phyloP scores from a whole-genome alignment of 2,888 invertebrate species.

The Ectropis crepuscularia region DNA sequence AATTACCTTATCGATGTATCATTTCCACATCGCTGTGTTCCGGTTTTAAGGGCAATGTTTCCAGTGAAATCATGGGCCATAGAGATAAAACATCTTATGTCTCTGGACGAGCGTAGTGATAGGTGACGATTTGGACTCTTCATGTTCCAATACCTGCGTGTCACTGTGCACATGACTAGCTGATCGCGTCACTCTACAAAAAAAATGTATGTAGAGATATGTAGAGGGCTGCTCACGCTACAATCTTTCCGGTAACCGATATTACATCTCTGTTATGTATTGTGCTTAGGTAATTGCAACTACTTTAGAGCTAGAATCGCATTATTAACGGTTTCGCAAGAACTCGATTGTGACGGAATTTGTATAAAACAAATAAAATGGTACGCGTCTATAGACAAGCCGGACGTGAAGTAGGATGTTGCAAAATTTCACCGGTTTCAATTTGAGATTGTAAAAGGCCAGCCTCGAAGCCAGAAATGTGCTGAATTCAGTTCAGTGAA shows the following conservation, averaged over 20 bases:
- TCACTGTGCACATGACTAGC: too few species aligned
- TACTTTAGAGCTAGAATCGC: slow-evolving; percentile 18
- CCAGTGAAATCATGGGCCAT: too few species aligned
- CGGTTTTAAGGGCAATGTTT: too few species aligned
- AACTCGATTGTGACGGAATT: slow-evolving; percentile 23
- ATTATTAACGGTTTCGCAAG: slow-evolving; percentile 47
- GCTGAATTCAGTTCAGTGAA: background rate
- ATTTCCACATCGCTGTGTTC: too few species aligned
- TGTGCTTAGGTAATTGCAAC: slow-evolving; percentile 25
- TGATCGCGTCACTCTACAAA: too few species aligned
- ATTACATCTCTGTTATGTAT: slow-evolving; percentile 23
- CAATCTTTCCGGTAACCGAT: slow-evolving; percentile 38
- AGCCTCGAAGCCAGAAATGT: background rate
- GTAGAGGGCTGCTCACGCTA: too few species aligned
- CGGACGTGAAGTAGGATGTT: slow-evolving; percentile 42
- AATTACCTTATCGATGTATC: too few species aligned
- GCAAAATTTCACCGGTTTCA: slow-evolving; percentile 30
- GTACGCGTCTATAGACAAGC: slow-evolving; percentile 38
- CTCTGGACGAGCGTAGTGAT: too few species aligned
- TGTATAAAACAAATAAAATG: slow-evolving; percentile 26
- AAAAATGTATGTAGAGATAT: too few species aligned
- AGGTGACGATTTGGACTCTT: too few species aligned
- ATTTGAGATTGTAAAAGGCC: slow-evolving; percentile 1
- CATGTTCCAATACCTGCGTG: too few species aligned
- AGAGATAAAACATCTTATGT: too few species aligned